Base-by-base conservation (phyloP, 92 coral and sea anemone species). In the Porites rus region DNA sequence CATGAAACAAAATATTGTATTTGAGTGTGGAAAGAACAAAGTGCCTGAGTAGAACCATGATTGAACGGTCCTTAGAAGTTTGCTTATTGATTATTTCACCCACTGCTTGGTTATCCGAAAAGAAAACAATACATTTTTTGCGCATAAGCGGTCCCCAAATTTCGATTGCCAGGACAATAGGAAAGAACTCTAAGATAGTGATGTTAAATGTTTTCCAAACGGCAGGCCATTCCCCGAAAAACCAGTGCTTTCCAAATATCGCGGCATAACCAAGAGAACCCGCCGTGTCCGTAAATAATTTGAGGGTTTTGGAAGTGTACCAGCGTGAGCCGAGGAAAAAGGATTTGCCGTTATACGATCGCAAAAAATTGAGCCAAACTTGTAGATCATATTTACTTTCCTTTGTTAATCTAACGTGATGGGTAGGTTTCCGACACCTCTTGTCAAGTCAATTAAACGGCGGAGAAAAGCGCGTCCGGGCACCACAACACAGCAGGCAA, bases 111-210 rank as follows among this genome's bases (percentile, higher is more conserved):
- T 53, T 53, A 11, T 53, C 59, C 10, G 10, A 53, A 3, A 8
- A 53, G 12, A 53, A 53, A 8, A 53, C 8, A 8, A 53, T 11
- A 53, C 8, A 53, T 11, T 53, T 53, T 20, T 85, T 86, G 31
- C 22, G 46, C 50, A 88, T 92, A 8, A 81, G 64, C 18, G 38
- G 31, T 56, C 79, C 89, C 17, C 85, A 72, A 4, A 89, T 76
- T 0, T 64, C 17, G 51, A 89, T 92, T 13, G 93, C 92, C n/a
- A 88, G 84, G 46, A 65, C 81, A 50, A 88, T 77, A 19, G 87
- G 59, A 53, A 53, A 53, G 28, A 25, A 25, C 28, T 25, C 28
- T 25, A 25, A 25, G 28, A 25, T 25, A 31, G 43, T 31, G 43
- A 3, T 31, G 43, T 31, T 31, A 4, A 31, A 31, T 31, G 43